These are phyloP conservation scores for Zonitis immaculata DNA, from an alignment of 2,888 invertebrate genomes.

Conservation along the genomic window DNA sequence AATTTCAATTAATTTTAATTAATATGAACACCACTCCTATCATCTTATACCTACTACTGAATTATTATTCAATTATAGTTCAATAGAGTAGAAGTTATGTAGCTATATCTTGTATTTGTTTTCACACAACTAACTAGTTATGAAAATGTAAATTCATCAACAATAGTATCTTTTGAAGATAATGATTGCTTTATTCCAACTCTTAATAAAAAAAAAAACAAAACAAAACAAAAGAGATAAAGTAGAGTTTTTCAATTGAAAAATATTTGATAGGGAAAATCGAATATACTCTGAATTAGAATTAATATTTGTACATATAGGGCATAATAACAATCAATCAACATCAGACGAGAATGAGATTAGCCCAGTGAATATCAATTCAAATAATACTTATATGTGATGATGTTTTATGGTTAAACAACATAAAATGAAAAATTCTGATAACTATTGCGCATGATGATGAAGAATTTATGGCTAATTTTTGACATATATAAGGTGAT, in stretches of 20 bases:
- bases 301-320: background rate
- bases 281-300: too few relatives aligned
- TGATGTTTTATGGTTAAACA: slow-evolving; percentile 25
- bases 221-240: background rate
- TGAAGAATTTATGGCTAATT: slow-evolving; percentile 13
- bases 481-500: too few relatives aligned
- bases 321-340: slow-evolving; percentile 22
- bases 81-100: background rate
- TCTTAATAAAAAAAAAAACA: background rate
- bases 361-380: slow-evolving; percentile 25
- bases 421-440: slow-evolving; percentile 24
- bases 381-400: slow-evolving; percentile 26
- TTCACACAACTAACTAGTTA: background rate
- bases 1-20: slow-evolving; percentile 16
- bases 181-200: background rate
- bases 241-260: background rate
- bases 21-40: slow-evolving; percentile 9
- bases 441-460: slow-evolving; percentile 17
- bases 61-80: slow-evolving; percentile 5
- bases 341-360: slow-evolving; percentile 22
- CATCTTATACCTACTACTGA: slow-evolving; percentile 7
- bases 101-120: background rate
- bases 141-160: slow-evolving; percentile 1
- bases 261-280: background rate
- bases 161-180: background rate